Evolutionary conservation across 2,113 vertebrate species (phyloP), one percentile per base, ranked within the genome.

Genomic region (Lanius ludovicianus): DNA sequence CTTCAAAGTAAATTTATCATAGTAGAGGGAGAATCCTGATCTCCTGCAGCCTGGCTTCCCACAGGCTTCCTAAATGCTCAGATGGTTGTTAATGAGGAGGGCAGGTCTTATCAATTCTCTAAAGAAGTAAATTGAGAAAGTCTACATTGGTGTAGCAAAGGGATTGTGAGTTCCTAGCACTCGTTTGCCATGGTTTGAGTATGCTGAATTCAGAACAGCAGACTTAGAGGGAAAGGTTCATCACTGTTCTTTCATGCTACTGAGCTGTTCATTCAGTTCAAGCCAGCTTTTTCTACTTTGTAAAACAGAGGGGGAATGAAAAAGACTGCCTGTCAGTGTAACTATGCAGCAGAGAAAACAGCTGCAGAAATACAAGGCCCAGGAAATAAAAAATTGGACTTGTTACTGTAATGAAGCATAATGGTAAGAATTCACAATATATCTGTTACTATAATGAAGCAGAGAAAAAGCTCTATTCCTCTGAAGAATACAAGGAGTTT

Each of bases 111-210:
- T 2, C 24, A 6, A 33, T 30, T 5, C 22, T 18, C 33, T 24
- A 6, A 49, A 49, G 23, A 15, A 57, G 18, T 46, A 37, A 57
- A 41, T 4, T 41, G 31, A 57, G 44, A 83, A 6, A 0, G 0
- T 12, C 8, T 75, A 1, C 1, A 0, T 6, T 21, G n/a, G 23
- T 65, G n/a, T 50, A 69, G 47, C 30, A 44, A n/a, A 60, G 53
- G 50, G 6, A 14, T 3, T 53, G 25, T 37, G 35, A 39, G 30
- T 22, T 70, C 12, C 42, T 42, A 70, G 68, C n/a, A 37, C 37
- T 18, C 1, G 2, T 42, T 65, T 39, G 15, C 44, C 2, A 1
- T 0, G 1, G 7, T 55, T 37, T 2, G 7, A 74, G 62, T n/a
- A 3, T 2, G 6, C 42, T 59, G 65, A 62, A 42, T 78, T 42